Evolutionary conservation across 2,113 vertebrate genomes (phyloP).

Genomic region (Cacatua alba): DNA sequence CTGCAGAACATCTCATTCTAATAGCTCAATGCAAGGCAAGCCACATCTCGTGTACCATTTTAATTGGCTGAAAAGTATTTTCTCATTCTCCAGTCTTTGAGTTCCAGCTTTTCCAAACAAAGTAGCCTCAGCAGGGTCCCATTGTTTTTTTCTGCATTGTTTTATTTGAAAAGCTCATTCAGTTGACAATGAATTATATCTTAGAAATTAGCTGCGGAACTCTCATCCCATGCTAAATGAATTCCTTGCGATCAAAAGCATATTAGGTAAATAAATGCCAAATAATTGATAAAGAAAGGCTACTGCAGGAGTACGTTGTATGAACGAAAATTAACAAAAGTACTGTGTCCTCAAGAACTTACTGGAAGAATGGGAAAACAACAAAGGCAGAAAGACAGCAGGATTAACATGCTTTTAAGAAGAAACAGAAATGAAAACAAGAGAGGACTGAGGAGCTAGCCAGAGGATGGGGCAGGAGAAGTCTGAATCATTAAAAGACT

Average conservation of each 20-base stretch:
- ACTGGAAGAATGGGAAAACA: neutral
- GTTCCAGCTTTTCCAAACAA: neutral
- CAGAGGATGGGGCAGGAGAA: neutral
- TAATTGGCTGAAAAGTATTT: neutral
- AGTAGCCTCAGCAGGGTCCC: neutral
- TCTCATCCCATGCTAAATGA: constrained; percentile 1
- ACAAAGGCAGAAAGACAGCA: neutral
- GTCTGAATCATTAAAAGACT: neutral
- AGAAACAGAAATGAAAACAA: neutral
- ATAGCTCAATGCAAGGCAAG: neutral
- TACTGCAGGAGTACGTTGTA: neutral
- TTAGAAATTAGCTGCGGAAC: neutral
- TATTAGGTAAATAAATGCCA: constrained; percentile 22
- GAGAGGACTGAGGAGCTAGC: neutral
- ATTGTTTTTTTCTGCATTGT: neutral
- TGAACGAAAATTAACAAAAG: neutral
- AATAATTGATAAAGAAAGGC: constrained; percentile 8
- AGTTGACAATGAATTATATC: neutral
- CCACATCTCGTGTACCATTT: neutral
- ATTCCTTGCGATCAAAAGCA: neutral
- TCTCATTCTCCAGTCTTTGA: neutral
- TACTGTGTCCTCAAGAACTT: neutral
- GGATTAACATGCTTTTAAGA: neutral
- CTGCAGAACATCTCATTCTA: neutral
- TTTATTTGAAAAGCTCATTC: neutral